These are phyloP conservation scores for Mustela erminea DNA, from an alignment of 2,797 vertebrate genomes.

Conservation along the genomic window DNA sequence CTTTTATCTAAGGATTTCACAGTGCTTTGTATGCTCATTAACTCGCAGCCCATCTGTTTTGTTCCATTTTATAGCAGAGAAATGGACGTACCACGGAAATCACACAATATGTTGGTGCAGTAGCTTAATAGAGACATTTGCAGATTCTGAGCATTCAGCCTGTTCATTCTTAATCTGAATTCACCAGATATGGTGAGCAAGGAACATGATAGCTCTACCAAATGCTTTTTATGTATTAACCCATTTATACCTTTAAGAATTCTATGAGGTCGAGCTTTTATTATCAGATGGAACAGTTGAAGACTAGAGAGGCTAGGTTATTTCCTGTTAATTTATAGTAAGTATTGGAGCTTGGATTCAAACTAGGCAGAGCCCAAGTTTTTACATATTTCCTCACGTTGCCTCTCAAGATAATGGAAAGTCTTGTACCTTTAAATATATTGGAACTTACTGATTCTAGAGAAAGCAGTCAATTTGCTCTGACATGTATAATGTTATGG, in stretches of 20 bases:
- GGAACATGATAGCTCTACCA: constrained; percentile 5
- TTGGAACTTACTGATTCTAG: background rate
- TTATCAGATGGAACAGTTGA: background rate
- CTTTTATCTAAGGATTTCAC: constrained; percentile 64
- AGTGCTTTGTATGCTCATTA: constrained; percentile 48
- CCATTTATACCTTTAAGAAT: constrained; percentile 28
- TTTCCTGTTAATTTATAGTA: background rate
- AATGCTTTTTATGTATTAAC: background rate
- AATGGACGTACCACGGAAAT: constrained; percentile 22
- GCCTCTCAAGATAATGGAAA: background rate
- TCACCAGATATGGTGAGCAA: background rate
- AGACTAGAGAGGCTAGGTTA: background rate
- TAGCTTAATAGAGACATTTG: constrained; percentile 16
- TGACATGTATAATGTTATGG: background rate
- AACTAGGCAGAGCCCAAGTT: background rate
- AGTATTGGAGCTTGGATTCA: background rate
- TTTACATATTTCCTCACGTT: background rate
- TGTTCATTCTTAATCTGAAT: background rate
- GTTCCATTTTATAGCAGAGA: constrained; percentile 65
- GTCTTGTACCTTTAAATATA: background rate
- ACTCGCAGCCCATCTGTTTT: constrained; percentile 74
- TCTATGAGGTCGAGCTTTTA: background rate
- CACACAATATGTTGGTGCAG: constrained; percentile 44
- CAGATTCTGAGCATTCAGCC: constrained; percentile 1
- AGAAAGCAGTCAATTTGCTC: constrained; percentile 16